These are phyloP conservation scores for Aphidius gifuensis DNA, from an alignment of 1,140 invertebrate genomes.

Conservation along the genomic window DNA sequence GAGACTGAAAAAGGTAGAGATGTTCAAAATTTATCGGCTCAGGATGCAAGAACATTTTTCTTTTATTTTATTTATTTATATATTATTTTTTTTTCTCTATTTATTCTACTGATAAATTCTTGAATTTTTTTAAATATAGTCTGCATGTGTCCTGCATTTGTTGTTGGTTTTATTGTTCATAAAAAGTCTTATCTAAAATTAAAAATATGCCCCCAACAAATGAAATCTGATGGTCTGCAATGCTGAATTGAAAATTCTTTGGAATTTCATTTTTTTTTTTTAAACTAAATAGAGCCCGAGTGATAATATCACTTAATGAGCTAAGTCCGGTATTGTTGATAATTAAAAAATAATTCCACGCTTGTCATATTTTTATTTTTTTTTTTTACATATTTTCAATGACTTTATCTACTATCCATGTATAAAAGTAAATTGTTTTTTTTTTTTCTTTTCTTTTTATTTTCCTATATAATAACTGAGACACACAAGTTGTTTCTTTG, in stretches of 20 bases:
- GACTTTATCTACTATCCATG: background rate
- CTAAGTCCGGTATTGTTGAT: conserved; percentile 42
- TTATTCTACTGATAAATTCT: too few relatives aligned
- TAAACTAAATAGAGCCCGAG: background rate
- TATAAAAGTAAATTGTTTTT: too few relatives aligned
- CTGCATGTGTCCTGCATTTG: too few relatives aligned
- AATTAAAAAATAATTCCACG: conserved; percentile 50
- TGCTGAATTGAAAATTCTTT: conserved; percentile 18
- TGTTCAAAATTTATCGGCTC: too few relatives aligned
- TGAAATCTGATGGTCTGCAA: conserved; percentile 20
- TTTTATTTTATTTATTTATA: background rate
- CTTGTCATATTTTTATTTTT: conserved; percentile 33
- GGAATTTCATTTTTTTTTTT: too few relatives aligned
- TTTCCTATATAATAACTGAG: too few relatives aligned
- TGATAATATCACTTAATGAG: conserved; percentile 39
- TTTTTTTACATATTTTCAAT: background rate
- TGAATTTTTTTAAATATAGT: too few relatives aligned
- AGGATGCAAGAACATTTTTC: background rate
- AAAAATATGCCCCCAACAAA: conserved; percentile 19
- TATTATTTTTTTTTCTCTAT: background rate
- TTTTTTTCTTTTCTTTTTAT: too few relatives aligned
- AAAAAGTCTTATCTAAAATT: conserved; percentile 21
- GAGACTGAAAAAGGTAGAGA: too few relatives aligned
- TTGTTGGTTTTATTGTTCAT: too few relatives aligned
- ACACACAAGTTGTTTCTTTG: too few relatives aligned